Base-by-base conservation (phyloP, 2,888 invertebrate genomes). In the Drosophila bunnanda region DNA sequence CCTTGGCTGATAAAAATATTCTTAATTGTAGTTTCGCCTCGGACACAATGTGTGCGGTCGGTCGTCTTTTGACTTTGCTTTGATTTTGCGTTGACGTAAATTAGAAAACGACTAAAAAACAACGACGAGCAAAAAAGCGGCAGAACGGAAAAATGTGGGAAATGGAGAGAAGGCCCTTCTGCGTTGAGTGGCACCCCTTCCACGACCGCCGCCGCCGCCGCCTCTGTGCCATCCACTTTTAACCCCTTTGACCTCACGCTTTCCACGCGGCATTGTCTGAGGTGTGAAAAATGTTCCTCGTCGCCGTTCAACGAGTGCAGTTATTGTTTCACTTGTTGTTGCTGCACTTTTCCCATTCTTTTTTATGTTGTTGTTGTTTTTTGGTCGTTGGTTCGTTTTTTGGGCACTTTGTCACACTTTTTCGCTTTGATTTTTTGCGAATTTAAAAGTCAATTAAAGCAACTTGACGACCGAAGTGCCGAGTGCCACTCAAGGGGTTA, bases 401-500 rank as follows among this genome's bases (percentile, higher is more conserved):
- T 44, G 22, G 69, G 76, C 76, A 76, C 75, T 57, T 77, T 77
- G 85, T 82, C 82, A 75, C 75, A 80, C 75, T 70, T 80, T 82
- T 73, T 75, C 73, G 86, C 85, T 64, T 76, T 76, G 57, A 56
- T 85, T 75, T 76, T 71, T 57, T 54, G 84, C 82, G 68, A 83
- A 80, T 85, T 89, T 86, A 88, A 86, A 86, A 86, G 86, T 86
- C 86, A 86, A 86, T 86, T 86, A 86, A 86, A 89, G 80, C 86
- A 83, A 86, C 85, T 86, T 89, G 89, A 85, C 86, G 77, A 74
- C 58, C 88, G 79, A 67, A 72, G 68, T 67, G 67, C 75, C 71
- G 84, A 86, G 86, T 89, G 87, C 61, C 89, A 89, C 85, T 86
- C 76, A 85, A 85, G 86, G 84, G 85, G 89, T 86, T 86, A 89